Conservation (phyloP, 2,797 vertebrate genomes). For the Gallinago stenura region DNA sequence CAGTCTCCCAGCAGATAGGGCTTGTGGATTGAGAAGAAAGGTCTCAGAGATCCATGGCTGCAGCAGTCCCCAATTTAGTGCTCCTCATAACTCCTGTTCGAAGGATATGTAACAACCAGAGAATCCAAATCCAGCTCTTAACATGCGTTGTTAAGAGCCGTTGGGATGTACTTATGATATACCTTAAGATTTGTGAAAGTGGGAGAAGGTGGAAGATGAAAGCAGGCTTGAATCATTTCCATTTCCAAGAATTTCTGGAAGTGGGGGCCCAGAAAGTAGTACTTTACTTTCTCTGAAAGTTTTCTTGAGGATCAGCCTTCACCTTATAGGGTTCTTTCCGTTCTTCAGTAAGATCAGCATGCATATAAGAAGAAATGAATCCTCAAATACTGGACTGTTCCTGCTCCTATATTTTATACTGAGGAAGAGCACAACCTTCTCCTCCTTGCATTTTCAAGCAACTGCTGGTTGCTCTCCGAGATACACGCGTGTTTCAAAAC, state of each 20-base stretch:
- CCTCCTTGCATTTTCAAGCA: not conserved
- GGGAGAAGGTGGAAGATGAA: not conserved
- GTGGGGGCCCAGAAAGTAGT: not conserved
- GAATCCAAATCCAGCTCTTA: not conserved
- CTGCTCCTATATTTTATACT: not conserved
- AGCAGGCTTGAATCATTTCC: not conserved
- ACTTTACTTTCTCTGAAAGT: not conserved
- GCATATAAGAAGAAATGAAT: not conserved
- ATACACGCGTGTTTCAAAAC: not conserved
- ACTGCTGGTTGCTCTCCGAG: not conserved
- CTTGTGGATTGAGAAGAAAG: not conserved
- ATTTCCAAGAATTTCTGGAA: not conserved
- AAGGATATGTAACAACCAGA: not conserved
- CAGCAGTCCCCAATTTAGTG: not conserved
- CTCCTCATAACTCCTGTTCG: not conserved
- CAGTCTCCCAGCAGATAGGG: not conserved
- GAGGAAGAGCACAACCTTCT: not conserved
- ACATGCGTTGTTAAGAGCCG: not conserved
- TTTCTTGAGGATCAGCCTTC: not conserved
- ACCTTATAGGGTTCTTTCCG: not conserved
- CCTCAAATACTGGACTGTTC: not conserved
- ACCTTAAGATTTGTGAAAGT: not conserved
- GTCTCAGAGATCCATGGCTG: not conserved
- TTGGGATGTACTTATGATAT: rapidly evolving
- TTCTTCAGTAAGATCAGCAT: not conserved